Percentiles rank a stretch among this genome's conserved stretches.
Conservation (phyloP, 2,888 invertebrate species). For the Rutpela maculata region DNA sequence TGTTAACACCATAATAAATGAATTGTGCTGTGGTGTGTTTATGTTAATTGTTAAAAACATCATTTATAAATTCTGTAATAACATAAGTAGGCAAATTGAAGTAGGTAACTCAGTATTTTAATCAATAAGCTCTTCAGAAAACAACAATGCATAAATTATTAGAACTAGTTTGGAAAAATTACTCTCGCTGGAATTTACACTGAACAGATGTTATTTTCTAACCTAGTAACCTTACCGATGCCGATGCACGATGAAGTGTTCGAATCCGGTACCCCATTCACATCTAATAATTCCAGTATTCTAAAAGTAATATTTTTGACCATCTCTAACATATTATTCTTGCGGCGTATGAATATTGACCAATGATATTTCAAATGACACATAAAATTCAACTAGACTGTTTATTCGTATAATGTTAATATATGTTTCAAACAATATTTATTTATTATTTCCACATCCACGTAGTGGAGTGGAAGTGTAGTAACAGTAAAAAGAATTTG, state of each 20-base stretch:
- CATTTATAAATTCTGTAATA: neutral
- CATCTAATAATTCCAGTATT: neutral
- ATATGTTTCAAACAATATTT: too few relatives aligned
- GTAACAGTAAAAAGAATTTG: too few relatives aligned
- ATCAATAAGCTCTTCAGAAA: too few relatives aligned
- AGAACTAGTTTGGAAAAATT: neutral
- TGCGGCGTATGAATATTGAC: neutral
- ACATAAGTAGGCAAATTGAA: neutral
- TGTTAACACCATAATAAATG: too few relatives aligned
- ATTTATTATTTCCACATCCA: too few relatives aligned
- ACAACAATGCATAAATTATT: neutral
- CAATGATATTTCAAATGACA: neutral
- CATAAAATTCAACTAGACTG: too few relatives aligned
- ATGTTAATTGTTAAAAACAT: neutral
- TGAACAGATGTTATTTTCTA: slow-evolving; percentile 1
- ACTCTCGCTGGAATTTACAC: neutral
- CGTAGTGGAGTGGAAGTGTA: too few relatives aligned
- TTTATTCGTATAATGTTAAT: too few relatives aligned
- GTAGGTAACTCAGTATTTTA: too few relatives aligned
- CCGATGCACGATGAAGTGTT: neutral
- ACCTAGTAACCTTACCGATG: neutral
- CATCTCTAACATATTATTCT: neutral
- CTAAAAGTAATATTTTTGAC: neutral
- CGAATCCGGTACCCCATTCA: neutral
- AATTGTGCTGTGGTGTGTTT: too few relatives aligned